A percentile compares a stretch with the other conserved stretches of the same genome.
Evolutionary conservation across 1,140 invertebrate species (phyloP).

Genomic region (Scaptodrosophila lebanonensis): DNA sequence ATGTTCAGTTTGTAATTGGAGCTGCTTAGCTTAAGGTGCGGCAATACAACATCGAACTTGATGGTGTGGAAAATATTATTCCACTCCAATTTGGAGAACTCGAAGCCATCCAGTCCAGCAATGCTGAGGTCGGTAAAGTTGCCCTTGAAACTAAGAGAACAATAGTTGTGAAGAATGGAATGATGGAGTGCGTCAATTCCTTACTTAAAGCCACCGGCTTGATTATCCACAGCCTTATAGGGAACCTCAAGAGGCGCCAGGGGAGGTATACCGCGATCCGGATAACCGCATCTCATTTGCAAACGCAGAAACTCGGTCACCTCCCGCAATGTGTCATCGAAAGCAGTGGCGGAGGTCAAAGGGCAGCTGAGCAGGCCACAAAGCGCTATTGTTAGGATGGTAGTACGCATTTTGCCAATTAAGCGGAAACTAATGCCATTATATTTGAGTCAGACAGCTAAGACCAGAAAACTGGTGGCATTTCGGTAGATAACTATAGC

Average conservation of each 20-base stretch:
- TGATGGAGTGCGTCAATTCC: not conserved
- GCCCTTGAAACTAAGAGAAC: conserved; percentile 34
- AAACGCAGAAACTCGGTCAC: conserved; percentile 61
- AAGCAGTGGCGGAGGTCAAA: conserved; percentile 39
- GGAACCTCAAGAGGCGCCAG: conserved; percentile 48
- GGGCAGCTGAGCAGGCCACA: conserved; percentile 31
- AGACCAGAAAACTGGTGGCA: too few relatives aligned
- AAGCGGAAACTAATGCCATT: conserved; percentile 26
- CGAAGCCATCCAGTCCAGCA: conserved; percentile 57
- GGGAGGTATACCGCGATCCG: conserved; percentile 45
- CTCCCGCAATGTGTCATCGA: conserved; percentile 65
- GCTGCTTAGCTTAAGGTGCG: conserved; percentile 37
- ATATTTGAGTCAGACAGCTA: not conserved
- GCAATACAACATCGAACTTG: conserved; percentile 60
- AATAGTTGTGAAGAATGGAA: not conserved
- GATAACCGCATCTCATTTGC: conserved; percentile 71
- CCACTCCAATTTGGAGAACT: conserved; percentile 49
- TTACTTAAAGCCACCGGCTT: conserved; percentile 32
- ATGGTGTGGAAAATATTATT: conserved; percentile 55
- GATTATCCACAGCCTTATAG: conserved; percentile 26
- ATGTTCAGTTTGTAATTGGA: conserved; percentile 49
- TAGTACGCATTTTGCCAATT: conserved; percentile 35
- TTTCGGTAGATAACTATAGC: too few relatives aligned
- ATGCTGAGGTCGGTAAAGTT: conserved; percentile 55
- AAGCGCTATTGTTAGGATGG: conserved; percentile 24